Evolutionary conservation across 2,797 vertebrate species (phyloP), one percentile per base, ranked within the genome.

Genomic region (Chelon labrosus): DNA sequence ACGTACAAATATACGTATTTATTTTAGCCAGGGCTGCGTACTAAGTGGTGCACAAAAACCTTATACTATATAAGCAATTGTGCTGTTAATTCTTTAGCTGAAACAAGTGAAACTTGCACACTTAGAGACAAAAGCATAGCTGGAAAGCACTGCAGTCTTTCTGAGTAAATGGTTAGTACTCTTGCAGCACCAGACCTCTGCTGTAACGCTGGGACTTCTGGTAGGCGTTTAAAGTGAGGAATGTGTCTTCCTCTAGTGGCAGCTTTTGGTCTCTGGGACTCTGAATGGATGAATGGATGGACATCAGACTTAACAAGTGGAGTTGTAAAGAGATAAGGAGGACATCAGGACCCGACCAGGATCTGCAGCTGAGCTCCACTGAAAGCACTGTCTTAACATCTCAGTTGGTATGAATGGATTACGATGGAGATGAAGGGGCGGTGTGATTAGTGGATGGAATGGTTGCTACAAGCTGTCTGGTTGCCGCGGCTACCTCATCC

Each of bases 401-500:
- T 13, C 17, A 50, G 52, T 5, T 6, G 12, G 59, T 25, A 39
- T 66, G 35, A 60, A 72, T 75, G 63, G 47, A 77, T 80, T 41
- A 65, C 37, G 62, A 79, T 65, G 14, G 17, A 7, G 44, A 44
- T 1, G 16, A 46, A 20, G 50, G 62, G 61, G 66, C 70, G 73
- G 41, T 38, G 27, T 56, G 62, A 83, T 25, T 5, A 68, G 80
- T 10, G 41, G 47, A 65, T 19, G 38, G 57, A 61, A 20, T 2
- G 3, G 20, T 10, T 59, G 41, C 46, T 25, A 41, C 9, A n/a
- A 53, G 49, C 53, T 42, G 27, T 50, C 55, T 20, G 67, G 72
- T 60, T 38, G 47, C 73, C 70, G 2, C 38, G 85, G 62, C 92
- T 96, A 96, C 95, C 96, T 96, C 88, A 0, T 91, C 75, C 55